Evolutionary conservation across 2,797 vertebrate genomes (phyloP).

Genomic region (Arnoldichthys spilopterus): DNA sequence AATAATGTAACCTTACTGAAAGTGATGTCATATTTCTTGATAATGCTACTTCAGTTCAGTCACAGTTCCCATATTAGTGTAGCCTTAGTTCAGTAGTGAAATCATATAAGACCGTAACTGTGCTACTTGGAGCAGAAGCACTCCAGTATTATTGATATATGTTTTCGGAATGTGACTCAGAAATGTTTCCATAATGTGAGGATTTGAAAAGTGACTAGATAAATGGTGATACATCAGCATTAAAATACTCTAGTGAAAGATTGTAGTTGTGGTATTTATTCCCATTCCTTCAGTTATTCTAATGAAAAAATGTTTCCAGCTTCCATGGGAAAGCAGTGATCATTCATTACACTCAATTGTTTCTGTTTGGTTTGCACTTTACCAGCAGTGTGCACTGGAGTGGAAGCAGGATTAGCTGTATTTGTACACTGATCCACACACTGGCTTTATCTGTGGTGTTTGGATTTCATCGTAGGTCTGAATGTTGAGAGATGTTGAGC

Average conservation of each 20-base stretch:
- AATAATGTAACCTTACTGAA: no score
- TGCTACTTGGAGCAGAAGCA: not conserved
- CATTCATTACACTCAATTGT: not conserved
- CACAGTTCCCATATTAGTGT: no score
- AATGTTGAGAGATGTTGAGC: not conserved
- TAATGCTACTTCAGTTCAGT: no score
- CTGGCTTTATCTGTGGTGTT: not conserved
- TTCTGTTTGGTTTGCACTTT: constrained; percentile 11
- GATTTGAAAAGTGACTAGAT: not conserved
- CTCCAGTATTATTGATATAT: not conserved
- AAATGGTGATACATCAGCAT: not conserved
- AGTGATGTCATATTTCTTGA: no score
- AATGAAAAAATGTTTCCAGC: constrained; percentile 9
- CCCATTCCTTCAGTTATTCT: not conserved
- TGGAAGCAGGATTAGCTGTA: constrained; percentile 2
- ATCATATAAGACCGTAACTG: no score
- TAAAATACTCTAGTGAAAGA: not conserved
- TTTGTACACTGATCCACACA: not conserved
- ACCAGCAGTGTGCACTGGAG: not conserved
- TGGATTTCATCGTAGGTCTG: not conserved
- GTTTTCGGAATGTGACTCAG: not conserved
- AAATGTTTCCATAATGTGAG: not conserved
- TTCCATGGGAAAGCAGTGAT: constrained; percentile 24
- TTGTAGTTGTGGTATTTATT: constrained; percentile 1
- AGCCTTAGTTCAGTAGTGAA: not conserved